Evolutionary conservation across 2,888 invertebrate species (phyloP).

Genomic region (Thelaira solivaga): DNA sequence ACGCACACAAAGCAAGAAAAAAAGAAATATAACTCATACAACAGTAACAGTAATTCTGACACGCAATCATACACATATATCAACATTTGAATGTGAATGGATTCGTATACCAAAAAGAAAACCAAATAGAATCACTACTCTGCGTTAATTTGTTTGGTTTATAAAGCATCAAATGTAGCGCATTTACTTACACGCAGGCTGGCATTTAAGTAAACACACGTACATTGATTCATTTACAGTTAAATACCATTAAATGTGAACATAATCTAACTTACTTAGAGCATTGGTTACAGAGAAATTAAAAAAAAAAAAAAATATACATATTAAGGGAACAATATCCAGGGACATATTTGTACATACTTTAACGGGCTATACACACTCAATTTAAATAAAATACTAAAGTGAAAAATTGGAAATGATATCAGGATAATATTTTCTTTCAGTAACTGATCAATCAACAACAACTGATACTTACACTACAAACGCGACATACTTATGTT

Average conservation of each 20-base stretch:
- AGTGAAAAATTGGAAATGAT: no score
- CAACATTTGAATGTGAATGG: not conserved
- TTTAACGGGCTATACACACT: no score
- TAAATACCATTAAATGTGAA: constrained; percentile 26
- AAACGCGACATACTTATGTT: no score
- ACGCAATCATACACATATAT: not conserved
- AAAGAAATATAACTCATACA: not conserved
- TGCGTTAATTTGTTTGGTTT: constrained; percentile 31
- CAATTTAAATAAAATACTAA: no score
- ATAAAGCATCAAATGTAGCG: constrained; percentile 30
- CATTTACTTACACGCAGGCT: not conserved
- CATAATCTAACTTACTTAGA: constrained; percentile 46
- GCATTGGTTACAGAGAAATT: not conserved
- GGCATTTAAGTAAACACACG: not conserved
- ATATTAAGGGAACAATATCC: not conserved
- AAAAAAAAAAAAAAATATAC: not conserved
- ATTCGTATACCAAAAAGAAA: not conserved
- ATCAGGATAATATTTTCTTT: no score
- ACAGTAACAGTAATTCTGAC: no score
- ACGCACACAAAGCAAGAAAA: constrained; percentile 32
- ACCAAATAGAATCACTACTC: constrained; percentile 29
- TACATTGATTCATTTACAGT: not conserved
- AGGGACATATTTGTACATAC: constrained; percentile 9
- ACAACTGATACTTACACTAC: no score
- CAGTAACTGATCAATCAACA: no score